These are phyloP conservation scores for Noctua janthina DNA, from an alignment of 2,888 invertebrate genomes.

Conservation along the genomic window DNA sequence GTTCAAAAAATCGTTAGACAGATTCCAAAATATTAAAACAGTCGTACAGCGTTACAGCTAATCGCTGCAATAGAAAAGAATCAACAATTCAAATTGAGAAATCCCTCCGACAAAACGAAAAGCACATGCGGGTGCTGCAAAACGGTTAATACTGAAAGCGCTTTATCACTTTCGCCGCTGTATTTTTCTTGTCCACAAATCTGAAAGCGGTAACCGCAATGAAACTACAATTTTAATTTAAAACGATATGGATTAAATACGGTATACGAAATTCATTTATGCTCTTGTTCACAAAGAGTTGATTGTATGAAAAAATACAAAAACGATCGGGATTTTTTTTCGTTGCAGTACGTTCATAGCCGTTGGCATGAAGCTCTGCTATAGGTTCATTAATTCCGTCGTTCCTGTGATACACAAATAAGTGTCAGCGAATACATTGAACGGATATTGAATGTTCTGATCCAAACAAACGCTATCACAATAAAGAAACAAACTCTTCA, in stretches of 20 bases:
- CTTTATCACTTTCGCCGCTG: slow-evolving; percentile 38
- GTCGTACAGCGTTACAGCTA: slow-evolving; percentile 18
- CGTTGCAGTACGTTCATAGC: slow-evolving; percentile 27
- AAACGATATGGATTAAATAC: slow-evolving; percentile 47
- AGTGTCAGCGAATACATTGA: slow-evolving; percentile 31
- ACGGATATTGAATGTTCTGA: slow-evolving; percentile 18
- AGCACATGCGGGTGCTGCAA: slow-evolving; percentile 34
- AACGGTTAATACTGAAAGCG: slow-evolving; percentile 53
- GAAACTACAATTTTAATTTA: slow-evolving; percentile 46
- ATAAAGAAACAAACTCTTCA: neutral
- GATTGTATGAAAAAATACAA: slow-evolving; percentile 35
- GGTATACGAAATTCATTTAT: slow-evolving; percentile 28
- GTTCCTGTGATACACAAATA: slow-evolving; percentile 42
- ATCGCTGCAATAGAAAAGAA: slow-evolving; percentile 32
- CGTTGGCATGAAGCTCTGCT: slow-evolving; percentile 27
- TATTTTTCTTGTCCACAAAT: slow-evolving; percentile 57
- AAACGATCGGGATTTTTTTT: slow-evolving; percentile 11
- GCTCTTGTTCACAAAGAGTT: slow-evolving; percentile 37
- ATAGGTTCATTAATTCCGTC: slow-evolving; percentile 32
- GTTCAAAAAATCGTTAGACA: neutral
- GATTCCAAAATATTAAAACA: slow-evolving; percentile 2
- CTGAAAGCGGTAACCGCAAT: slow-evolving; percentile 38
- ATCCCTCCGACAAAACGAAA: slow-evolving; percentile 45
- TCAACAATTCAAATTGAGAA: slow-evolving; percentile 48
- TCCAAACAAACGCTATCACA: neutral